phyloP scores from a whole-genome alignment of 2,113 vertebrate genomes.

The Alethe castanea region DNA sequence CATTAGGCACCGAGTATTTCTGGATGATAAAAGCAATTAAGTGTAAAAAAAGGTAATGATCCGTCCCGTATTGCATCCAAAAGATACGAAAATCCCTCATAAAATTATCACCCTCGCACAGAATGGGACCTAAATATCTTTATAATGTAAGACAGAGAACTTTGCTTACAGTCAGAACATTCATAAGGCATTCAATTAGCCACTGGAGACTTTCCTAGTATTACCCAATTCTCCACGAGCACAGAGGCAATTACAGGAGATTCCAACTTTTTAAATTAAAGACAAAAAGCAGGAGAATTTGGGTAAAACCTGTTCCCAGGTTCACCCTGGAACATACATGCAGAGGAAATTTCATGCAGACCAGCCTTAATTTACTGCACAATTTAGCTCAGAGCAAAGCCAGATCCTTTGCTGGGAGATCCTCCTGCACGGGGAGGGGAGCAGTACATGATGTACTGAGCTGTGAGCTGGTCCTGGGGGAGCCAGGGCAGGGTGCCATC shows the following conservation, averaged over 20 bases:
- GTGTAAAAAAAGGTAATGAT: slow-evolving; percentile 54
- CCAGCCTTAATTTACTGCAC: neutral
- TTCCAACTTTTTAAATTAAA: slow-evolving; percentile 36
- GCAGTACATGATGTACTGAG: fast-evolving
- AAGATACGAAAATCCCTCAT: slow-evolving; percentile 40
- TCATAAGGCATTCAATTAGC: slow-evolving; percentile 18
- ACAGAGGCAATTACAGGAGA: slow-evolving; percentile 28
- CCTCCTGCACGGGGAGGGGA: neutral
- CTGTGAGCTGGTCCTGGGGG: neutral
- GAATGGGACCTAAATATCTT: slow-evolving; percentile 47
- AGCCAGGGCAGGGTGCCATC: neutral
- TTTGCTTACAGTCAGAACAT: slow-evolving; percentile 21
- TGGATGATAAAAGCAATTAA: slow-evolving; percentile 60
- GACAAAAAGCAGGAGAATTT: slow-evolving; percentile 12
- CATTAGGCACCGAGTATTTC: slow-evolving; percentile 21
- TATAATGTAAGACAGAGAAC: slow-evolving; percentile 29
- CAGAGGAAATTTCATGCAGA: neutral
- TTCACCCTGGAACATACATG: neutral
- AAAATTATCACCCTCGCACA: slow-evolving; percentile 34
- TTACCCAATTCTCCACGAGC: neutral
- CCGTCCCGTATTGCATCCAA: slow-evolving; percentile 5
- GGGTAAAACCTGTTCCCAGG: neutral
- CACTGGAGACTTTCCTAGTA: neutral
- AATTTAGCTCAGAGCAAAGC: neutral
- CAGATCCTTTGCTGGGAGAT: neutral